Evolutionary conservation across 1,140 invertebrate species (phyloP).

Genomic region (Procambarus virginalis): DNA sequence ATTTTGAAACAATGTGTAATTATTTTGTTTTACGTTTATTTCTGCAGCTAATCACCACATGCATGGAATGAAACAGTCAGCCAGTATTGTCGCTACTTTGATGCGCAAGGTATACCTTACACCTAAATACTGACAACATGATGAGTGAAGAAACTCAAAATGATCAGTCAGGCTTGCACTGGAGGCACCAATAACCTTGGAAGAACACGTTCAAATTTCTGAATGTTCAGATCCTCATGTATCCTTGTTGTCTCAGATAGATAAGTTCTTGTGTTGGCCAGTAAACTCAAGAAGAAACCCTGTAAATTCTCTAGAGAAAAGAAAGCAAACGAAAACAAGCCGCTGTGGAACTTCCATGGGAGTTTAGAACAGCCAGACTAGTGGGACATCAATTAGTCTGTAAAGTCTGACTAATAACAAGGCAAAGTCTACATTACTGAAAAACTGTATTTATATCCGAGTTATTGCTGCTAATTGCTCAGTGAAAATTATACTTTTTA

Average conservation of each 20-base stretch:
- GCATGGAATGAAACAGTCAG: conserved; percentile 96
- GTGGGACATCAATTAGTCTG: not conserved
- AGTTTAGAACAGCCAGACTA: not conserved
- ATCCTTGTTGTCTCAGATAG: not conserved
- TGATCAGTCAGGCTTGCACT: not conserved
- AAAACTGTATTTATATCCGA: too few species aligned
- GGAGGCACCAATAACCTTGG: not conserved
- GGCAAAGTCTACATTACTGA: not conserved
- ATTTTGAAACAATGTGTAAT: not conserved
- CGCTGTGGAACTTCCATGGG: not conserved
- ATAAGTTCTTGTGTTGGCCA: conserved; percentile 23
- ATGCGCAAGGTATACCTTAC: conserved; percentile 82
- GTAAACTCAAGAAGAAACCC: not conserved
- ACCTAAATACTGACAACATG: conserved; percentile 60
- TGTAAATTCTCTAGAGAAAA: not conserved
- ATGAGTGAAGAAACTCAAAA: not conserved
- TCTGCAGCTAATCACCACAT: conserved; percentile 79
- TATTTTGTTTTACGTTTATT: not conserved
- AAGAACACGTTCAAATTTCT: not conserved
- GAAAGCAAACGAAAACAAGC: not conserved
- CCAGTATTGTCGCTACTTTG: conserved; percentile 93
- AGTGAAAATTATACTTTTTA: not conserved
- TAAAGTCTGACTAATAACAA: not conserved
- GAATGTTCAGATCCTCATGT: not conserved
- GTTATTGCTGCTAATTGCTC: too few species aligned